Evolutionary conservation across 2,113 vertebrate genomes (phyloP).

Genomic region (Choloepus hoffmanni): DNA sequence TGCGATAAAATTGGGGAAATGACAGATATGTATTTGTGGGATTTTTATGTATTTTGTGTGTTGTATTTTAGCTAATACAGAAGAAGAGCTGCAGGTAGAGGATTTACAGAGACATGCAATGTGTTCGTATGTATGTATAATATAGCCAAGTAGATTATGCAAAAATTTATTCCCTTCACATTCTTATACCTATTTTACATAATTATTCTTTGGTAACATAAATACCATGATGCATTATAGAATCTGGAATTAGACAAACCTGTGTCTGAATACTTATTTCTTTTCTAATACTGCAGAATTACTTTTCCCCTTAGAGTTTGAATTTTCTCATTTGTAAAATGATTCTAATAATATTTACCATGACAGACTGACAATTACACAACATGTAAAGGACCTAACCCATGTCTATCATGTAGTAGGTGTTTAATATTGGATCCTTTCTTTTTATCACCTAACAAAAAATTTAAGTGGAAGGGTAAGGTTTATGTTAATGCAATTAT

Average conservation of each 20-base stretch:
- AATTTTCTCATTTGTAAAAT: constrained; percentile 41
- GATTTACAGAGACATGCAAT: neutral
- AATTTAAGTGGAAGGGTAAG: neutral
- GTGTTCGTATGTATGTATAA: neutral
- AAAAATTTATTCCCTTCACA: neutral
- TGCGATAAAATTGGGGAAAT: neutral
- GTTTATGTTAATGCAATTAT: neutral
- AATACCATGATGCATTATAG: neutral
- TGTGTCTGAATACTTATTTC: neutral
- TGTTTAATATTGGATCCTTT: neutral
- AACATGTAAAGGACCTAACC: neutral
- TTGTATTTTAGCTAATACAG: neutral
- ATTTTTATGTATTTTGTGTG: neutral
- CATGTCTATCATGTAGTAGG: neutral
- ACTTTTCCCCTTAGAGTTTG: constrained; percentile 23
- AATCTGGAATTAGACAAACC: neutral
- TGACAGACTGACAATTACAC: neutral
- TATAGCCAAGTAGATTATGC: neutral
- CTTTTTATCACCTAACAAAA: neutral
- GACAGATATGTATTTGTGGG: neutral
- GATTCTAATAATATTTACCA: neutral
- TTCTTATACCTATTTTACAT: neutral
- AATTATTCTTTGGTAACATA: constrained; percentile 16
- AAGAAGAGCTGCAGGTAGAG: neutral
- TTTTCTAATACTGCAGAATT: neutral